A percentile compares a stretch with the other conserved stretches of the same genome.
Evolutionary conservation across 23 tunicate species (phyloP).

Genomic region (Ciona savignyi): DNA sequence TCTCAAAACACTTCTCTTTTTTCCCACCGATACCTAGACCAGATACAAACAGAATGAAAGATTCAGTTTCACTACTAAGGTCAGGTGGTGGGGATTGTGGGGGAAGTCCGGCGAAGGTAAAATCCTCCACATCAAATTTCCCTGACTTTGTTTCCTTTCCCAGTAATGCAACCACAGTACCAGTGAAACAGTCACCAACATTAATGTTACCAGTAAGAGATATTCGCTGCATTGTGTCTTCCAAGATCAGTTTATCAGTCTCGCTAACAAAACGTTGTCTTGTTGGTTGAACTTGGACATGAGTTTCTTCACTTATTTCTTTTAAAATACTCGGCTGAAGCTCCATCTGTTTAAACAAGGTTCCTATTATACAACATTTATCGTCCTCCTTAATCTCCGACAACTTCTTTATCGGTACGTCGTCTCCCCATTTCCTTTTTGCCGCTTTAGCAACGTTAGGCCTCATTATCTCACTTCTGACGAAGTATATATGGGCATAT

Average conservation of each 20-base stretch:
- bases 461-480: constrained; percentile 52
- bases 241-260: constrained; percentile 61
- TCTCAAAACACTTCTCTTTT: constrained; percentile 44
- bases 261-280: constrained; percentile 40
- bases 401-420: constrained; percentile 24
- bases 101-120: constrained; percentile 67
- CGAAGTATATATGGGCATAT: constrained; percentile 66
- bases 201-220: constrained; percentile 62
- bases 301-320: constrained; percentile 86
- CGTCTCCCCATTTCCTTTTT: constrained; percentile 60
- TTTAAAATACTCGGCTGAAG: constrained; percentile 89
- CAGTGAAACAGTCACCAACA: constrained; percentile 51
- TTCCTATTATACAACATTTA: constrained; percentile 80
- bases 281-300: constrained; percentile 45
- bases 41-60: constrained; percentile 64
- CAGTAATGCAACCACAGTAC: constrained; percentile 57
- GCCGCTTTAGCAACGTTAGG: constrained; percentile 41
- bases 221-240: constrained; percentile 79
- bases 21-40: constrained; percentile 73
- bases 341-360: constrained; percentile 69
- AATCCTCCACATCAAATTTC: constrained; percentile 53
- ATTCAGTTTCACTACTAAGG: constrained; percentile 15
- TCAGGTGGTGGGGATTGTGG: not conserved
- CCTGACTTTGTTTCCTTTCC: constrained; percentile 65
- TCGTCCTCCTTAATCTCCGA: constrained; percentile 34